Evolutionary conservation across 2,797 vertebrate genomes (phyloP), one percentile per base, ranked within the genome.

Genomic region (Paratrypauchen microcephalus): DNA sequence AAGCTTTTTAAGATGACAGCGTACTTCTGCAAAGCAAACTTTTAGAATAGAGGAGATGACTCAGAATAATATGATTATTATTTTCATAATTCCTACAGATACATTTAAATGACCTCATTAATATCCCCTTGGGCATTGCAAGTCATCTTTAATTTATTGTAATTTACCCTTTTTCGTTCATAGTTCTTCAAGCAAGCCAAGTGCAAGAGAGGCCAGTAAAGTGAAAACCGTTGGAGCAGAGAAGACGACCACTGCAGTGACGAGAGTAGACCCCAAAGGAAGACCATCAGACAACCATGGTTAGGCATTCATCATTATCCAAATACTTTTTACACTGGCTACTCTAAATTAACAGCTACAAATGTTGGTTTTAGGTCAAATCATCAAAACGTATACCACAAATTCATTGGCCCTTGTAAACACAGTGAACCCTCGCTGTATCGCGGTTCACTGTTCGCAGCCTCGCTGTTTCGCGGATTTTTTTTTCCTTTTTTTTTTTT

Each of bases 131-230:
- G 0, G 2, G 24, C 7, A 12, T 28, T 28, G 56, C 26, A 15
- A 15, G 4, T 1, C 5, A 45, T 61, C 4, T 61, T 61, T 5
- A 41, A 41, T 74, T 36, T 48, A 72, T 30, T 64, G 66, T 13
- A 28, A 36, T 79, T 52, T 76, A 59, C 73, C 26, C 52, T 16
- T 72, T 70, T 84, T 72, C 81, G 73, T 30, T 84, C 73, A 59
- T 88, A 97, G 96, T 86, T 76, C 90, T 26, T 87, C 92, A 70
- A 95, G 91, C 87, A 97, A 94, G 78, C 4, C 88, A 13, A 74
- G 78, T 68, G 79, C 70, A 67, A 95, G 93, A 90, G 94, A 89
- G 57, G 69, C 71, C 69, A 87, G 66, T 79, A 96, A 95, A 72
- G 83, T 88, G 72, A 92, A 91, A 73, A 77, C 77, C 30, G 89